Evolutionary conservation across 1,140 invertebrate genomes (phyloP).

Genomic region (Drosophila fuyamai): DNA sequence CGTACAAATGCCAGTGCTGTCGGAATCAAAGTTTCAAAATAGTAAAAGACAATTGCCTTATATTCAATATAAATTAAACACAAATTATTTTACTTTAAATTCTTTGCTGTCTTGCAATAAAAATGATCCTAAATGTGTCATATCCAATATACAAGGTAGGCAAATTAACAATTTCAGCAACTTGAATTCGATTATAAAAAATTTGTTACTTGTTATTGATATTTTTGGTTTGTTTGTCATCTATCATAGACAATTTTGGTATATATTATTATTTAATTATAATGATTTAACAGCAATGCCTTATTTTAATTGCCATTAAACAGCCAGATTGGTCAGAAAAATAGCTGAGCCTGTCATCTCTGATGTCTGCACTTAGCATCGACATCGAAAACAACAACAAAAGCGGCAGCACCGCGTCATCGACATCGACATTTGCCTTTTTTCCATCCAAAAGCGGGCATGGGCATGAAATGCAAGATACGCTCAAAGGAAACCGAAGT

Average conservation of each 20-base stretch:
- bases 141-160: too few relatives aligned
- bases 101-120: too few relatives aligned
- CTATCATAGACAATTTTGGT: too few relatives aligned
- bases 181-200: too few relatives aligned
- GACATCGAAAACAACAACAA: slow-evolving; percentile 13
- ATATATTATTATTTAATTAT: too few relatives aligned
- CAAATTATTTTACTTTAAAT: background rate
- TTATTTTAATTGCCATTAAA: background rate
- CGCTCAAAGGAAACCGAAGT: slow-evolving; percentile 39
- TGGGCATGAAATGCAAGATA: slow-evolving; percentile 44
- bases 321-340: background rate
- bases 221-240: too few relatives aligned
- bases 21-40: background rate
- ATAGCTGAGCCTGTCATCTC: slow-evolving; percentile 4
- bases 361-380: slow-evolving; percentile 12
- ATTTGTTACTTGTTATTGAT: too few relatives aligned
- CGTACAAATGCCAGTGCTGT: background rate
- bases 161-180: too few relatives aligned
- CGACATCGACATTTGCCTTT: slow-evolving; percentile 34
- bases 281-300: too few relatives aligned
- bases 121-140: too few relatives aligned
- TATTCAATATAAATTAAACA: too few relatives aligned
- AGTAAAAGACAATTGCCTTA: too few relatives aligned
- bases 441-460: slow-evolving; percentile 26
- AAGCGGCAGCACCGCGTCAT: background rate